Evolutionary conservation across 1,140 invertebrate species (phyloP).

Genomic region (Leptonema lineaticorne): DNA sequence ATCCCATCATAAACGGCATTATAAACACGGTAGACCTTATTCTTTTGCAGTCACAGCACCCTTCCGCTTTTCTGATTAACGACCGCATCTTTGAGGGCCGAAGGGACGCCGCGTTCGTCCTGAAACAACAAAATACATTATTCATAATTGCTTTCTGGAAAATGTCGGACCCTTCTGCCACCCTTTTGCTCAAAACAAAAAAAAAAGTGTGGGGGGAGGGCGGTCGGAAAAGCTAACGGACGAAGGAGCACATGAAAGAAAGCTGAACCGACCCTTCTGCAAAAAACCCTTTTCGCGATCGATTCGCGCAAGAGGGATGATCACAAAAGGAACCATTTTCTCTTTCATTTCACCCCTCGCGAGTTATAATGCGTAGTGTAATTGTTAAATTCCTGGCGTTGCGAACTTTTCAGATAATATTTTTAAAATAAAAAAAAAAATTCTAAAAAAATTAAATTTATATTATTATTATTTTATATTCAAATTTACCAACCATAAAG

Average conservation of each 20-base stretch:
- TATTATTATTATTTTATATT: too few species aligned
- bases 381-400: too few species aligned
- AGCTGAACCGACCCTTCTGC: not conserved
- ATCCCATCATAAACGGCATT: not conserved
- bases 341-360: conserved; percentile 37
- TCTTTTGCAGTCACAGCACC: conserved; percentile 16
- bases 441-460: too few species aligned
- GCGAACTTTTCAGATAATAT: too few species aligned
- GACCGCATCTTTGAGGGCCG: conserved; percentile 31
- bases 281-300: not conserved
- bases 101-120: not conserved
- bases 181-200: conserved; percentile 22
- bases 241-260: conserved; percentile 40
- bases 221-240: not conserved
- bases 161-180: not conserved
- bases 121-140: conserved; percentile 39
- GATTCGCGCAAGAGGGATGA: conserved; percentile 32
- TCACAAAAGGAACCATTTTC: conserved; percentile 40
- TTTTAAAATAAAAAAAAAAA: too few species aligned
- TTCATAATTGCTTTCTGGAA: conserved; percentile 40
- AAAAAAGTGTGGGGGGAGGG: conserved; percentile 28
- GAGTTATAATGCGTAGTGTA: too few species aligned
- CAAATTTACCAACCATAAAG: too few species aligned
- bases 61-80: conserved; percentile 34
- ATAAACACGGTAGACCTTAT: conserved; percentile 17